Conservation (phyloP, 2,113 vertebrate genomes). For the Carassius carassius region DNA sequence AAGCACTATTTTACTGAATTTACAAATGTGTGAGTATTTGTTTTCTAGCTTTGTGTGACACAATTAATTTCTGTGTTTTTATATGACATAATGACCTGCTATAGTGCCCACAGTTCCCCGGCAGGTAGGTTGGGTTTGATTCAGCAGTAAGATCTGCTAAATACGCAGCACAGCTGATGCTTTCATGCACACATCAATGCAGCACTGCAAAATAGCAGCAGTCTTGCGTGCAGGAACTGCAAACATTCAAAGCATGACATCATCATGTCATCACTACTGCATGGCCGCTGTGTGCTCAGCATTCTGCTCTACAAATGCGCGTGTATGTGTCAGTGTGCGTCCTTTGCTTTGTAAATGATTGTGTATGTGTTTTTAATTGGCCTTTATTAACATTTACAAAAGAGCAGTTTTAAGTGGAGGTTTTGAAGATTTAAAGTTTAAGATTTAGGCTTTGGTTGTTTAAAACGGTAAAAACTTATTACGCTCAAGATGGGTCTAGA, state of each 20-base stretch:
- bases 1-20: not conserved
- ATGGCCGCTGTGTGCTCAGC: conserved; percentile 54
- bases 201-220: not conserved
- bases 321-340: not conserved
- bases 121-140: conserved; percentile 77
- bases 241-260: conserved; percentile 10
- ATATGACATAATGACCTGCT: conserved; percentile 74
- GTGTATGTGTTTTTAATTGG: not conserved
- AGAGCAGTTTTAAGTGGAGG: not conserved
- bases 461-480: not conserved
- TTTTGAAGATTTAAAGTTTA: not conserved
- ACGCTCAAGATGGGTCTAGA: not conserved
- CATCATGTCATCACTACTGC: conserved; percentile 56
- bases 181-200: not conserved
- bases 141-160: conserved; percentile 14
- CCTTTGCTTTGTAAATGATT: not conserved
- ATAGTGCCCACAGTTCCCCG: conserved; percentile 83
- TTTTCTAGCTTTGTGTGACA: not conserved
- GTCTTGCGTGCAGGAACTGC: not conserved
- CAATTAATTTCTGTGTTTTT: conserved; percentile 37
- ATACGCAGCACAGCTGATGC: conserved; percentile 1
- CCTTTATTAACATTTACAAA: not conserved
- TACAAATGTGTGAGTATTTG: not conserved
- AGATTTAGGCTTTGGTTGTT: not conserved
- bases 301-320: not conserved